Evolutionary conservation across 2,113 vertebrate species (phyloP).

Genomic region (Prionailurus bengalensis): DNA sequence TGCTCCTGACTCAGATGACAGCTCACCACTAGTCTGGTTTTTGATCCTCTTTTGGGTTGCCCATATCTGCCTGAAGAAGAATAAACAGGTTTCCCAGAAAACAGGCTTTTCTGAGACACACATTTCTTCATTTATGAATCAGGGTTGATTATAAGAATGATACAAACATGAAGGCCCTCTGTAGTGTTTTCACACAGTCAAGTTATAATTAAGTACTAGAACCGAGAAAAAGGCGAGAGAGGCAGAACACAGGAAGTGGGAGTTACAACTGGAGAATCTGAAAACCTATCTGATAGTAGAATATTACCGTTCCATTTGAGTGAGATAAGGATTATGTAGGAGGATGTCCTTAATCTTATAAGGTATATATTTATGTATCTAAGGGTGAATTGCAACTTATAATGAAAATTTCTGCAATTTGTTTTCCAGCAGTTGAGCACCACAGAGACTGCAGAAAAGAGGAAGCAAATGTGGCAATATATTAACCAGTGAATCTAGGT

Average conservation of each 20-base stretch:
- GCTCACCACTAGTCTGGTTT: neutral
- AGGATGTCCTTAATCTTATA: neutral
- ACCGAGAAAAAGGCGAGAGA: neutral
- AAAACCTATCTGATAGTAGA: neutral
- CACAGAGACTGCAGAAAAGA: neutral
- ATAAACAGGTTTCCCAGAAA: neutral
- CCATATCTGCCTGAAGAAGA: neutral
- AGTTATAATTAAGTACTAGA: neutral
- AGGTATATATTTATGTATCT: neutral
- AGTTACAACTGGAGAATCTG: neutral
- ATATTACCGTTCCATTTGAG: neutral
- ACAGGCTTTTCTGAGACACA: neutral
- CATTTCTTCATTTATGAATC: neutral
- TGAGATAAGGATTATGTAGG: neutral
- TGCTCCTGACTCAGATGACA: neutral
- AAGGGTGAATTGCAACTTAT: neutral
- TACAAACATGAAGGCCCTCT: neutral
- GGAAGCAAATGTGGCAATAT: neutral
- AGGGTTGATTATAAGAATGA: neutral
- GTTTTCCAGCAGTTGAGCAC: neutral
- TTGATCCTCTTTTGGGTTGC: neutral
- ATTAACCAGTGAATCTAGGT: too few species aligned
- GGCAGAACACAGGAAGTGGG: neutral
- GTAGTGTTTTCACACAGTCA: neutral
- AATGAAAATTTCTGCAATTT: neutral